Conservation (phyloP, 2,888 invertebrate genomes). For the Ametastegia equiseti region DNA sequence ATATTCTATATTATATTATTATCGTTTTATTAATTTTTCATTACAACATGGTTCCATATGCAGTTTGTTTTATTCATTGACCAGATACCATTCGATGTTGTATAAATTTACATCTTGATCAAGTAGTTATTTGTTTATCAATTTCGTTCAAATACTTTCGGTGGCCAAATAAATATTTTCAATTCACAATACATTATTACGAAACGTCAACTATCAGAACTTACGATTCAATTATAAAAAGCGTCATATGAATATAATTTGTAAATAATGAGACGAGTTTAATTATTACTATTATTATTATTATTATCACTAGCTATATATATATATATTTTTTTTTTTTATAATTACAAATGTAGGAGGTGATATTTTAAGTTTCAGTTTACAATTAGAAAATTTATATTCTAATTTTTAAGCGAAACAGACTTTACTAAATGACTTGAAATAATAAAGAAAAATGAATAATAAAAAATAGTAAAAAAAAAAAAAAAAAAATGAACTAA, state of each 20-base stretch:
- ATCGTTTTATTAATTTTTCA: background rate
- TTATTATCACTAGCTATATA: no score
- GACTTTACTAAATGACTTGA: slow-evolving; percentile 22
- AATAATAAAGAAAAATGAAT: background rate
- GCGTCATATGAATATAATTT: background rate
- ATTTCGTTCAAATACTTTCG: slow-evolving; percentile 11
- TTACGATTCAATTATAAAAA: background rate
- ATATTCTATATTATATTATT: slow-evolving; percentile 28
- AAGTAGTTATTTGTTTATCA: background rate
- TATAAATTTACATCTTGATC: background rate
- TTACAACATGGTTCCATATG: background rate
- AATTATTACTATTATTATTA: background rate
- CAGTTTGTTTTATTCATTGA: background rate
- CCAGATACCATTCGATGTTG: background rate
- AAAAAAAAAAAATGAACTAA: background rate
- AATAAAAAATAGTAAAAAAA: no score
- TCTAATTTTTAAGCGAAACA: slow-evolving; percentile 14
- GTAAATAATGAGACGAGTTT: background rate
- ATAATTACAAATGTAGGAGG: slow-evolving; percentile 9
- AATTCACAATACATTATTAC: background rate
- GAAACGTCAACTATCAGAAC: background rate
- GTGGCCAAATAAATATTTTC: background rate
- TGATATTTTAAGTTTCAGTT: slow-evolving; percentile 24
- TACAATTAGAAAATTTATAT: slow-evolving; percentile 21
- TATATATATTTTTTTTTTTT: background rate